Conservation (phyloP, 1,140 invertebrate genomes). For the Lordiphosa collinella region DNA sequence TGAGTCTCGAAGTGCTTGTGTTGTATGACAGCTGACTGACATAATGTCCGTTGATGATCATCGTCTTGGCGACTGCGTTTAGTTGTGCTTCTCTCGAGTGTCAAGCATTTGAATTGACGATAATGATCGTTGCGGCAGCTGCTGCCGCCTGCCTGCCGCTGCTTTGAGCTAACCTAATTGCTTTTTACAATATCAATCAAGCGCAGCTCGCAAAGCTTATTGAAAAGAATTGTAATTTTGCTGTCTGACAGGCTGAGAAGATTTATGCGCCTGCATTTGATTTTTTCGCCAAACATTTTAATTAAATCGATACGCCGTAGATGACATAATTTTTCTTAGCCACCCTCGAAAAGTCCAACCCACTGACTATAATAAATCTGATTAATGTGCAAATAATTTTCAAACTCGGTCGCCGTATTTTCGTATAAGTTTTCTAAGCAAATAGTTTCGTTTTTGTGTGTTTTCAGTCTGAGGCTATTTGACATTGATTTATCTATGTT, state of each 20-base stretch:
- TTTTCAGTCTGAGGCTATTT: slow-evolving; percentile 35
- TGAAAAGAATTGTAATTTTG: slow-evolving; percentile 64
- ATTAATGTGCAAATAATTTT: slow-evolving; percentile 59
- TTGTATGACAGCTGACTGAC: slow-evolving; percentile 70
- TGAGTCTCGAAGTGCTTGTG: background rate
- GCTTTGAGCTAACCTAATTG: slow-evolving; percentile 26
- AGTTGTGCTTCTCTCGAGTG: slow-evolving; percentile 39
- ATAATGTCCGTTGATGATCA: slow-evolving; percentile 62
- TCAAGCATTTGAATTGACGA: slow-evolving; percentile 33
- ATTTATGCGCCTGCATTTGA: slow-evolving; percentile 3
- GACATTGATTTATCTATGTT: slow-evolving; percentile 65
- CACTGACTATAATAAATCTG: slow-evolving; percentile 41
- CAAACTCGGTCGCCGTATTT: slow-evolving; percentile 25
- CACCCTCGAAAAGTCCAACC: background rate
- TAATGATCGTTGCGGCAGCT: slow-evolving; percentile 4
- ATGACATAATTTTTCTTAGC: slow-evolving; percentile 58
- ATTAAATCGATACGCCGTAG: slow-evolving; percentile 56
- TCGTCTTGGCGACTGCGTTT: slow-evolving; percentile 21
- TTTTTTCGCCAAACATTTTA: slow-evolving; percentile 48
- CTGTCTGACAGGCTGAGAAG: slow-evolving; percentile 28
- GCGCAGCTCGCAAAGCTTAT: slow-evolving; percentile 24
- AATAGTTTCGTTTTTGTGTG: slow-evolving; percentile 65
- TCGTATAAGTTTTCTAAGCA: slow-evolving; percentile 10
- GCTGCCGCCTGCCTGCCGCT: too few species aligned
- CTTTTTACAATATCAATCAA: slow-evolving; percentile 31